Evolutionary conservation across 1,140 invertebrate genomes (phyloP).

Genomic region (Proales similis): DNA sequence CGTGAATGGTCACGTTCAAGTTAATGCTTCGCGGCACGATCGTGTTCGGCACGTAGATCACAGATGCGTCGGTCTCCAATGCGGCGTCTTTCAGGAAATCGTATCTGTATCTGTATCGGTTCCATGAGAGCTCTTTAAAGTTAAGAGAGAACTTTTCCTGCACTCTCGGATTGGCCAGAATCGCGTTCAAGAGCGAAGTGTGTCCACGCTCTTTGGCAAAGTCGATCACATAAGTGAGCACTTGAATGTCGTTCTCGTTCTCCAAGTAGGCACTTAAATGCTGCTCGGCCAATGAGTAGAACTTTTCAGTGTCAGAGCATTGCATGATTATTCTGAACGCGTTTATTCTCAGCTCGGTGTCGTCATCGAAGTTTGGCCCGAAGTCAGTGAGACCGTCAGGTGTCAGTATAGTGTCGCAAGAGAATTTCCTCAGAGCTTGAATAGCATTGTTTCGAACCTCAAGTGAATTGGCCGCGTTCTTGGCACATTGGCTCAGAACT

Average conservation of each 20-base stretch:
- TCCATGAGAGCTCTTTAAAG: conserved; percentile 37
- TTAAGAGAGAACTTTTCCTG: conserved; percentile 27
- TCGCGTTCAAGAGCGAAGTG: conserved; percentile 25
- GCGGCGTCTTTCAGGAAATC: conserved; percentile 18
- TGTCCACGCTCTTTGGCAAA: conserved; percentile 29
- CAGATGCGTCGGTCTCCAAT: conserved; percentile 27
- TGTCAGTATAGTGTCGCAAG: conserved; percentile 4
- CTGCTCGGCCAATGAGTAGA: conserved; percentile 14
- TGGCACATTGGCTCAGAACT: conserved; percentile 15
- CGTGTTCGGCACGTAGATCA: conserved; percentile 16
- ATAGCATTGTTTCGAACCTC: conserved; percentile 22
- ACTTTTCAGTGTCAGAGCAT: conserved; percentile 17
- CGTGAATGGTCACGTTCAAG: conserved; percentile 16
- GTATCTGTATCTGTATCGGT: conserved; percentile 34
- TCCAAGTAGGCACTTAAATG: not conserved
- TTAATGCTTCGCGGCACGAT: conserved; percentile 29
- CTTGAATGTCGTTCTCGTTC: conserved; percentile 29
- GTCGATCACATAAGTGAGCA: conserved; percentile 22
- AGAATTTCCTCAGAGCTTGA: conserved; percentile 25
- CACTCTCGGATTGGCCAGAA: conserved; percentile 21
- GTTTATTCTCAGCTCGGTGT: conserved; percentile 37
- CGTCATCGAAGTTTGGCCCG: conserved; percentile 9
- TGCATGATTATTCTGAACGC: conserved; percentile 21
- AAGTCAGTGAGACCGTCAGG: conserved; percentile 13
- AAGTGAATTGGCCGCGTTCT: not conserved